Percentiles rank a stretch among this genome's conserved stretches.
These are phyloP conservation scores for Drosophila paranaensis DNA, from an alignment of 2,888 invertebrate genomes.

Conservation along the genomic window DNA sequence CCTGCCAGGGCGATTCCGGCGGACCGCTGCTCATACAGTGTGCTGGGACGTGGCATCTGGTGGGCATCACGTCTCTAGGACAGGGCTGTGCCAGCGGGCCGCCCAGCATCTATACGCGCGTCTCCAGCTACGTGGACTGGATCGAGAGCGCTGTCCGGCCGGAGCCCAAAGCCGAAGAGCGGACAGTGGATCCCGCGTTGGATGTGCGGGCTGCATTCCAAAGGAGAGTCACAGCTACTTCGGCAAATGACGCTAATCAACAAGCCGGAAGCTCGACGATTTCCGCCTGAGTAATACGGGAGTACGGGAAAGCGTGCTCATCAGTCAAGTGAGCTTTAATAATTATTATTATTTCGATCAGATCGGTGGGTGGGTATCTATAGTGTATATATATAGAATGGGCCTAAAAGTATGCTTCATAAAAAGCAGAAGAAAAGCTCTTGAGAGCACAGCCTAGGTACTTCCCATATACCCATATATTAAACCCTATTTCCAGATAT, in stretches of 20 bases:
- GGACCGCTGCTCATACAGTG: constrained; percentile 62
- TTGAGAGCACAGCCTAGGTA: too few species aligned
- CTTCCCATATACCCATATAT: neutral
- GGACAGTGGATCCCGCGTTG: constrained; percentile 8
- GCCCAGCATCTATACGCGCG: constrained; percentile 75
- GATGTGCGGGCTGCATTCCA: too few species aligned
- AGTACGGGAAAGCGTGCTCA: neutral
- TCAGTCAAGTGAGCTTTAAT: neutral
- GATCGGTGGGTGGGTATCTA: neutral
- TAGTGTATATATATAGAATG: neutral
- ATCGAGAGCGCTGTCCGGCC: constrained; percentile 78
- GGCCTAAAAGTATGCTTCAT: neutral
- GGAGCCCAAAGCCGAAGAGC: neutral
- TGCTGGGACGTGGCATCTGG: constrained; percentile 35
- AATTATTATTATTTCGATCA: neutral
- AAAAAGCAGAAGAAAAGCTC: neutral
- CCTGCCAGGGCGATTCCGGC: constrained; percentile 73
- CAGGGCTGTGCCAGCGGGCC: constrained; percentile 75
- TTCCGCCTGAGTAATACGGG: neutral
- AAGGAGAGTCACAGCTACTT: neutral
- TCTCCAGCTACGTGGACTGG: constrained; percentile 77
- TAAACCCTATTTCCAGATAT: too few species aligned
- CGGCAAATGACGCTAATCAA: neutral
- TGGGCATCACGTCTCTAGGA: constrained; percentile 73
- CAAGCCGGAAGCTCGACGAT: neutral